phyloP scores from a whole-genome alignment of 2,113 vertebrate species.

The Agapornis roseicollis region DNA sequence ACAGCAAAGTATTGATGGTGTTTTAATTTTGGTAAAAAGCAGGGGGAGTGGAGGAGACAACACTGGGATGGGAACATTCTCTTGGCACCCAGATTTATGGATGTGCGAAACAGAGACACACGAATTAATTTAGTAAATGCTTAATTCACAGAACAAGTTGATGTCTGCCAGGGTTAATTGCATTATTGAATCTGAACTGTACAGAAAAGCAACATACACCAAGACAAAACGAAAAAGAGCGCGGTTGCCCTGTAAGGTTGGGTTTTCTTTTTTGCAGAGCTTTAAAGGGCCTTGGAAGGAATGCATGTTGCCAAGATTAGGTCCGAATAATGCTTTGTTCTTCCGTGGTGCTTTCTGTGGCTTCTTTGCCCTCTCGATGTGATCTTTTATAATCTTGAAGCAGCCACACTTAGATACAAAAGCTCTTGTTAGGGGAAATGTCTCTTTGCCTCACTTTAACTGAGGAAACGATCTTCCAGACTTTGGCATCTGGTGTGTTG shows the following conservation, averaged over 20 bases:
- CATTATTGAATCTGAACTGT: slow-evolving; percentile 7
- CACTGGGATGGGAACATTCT: not conserved
- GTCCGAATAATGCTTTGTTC: not conserved
- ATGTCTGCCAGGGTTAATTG: not conserved
- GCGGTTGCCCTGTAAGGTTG: not conserved
- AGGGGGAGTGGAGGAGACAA: not conserved
- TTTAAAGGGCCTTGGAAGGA: not conserved
- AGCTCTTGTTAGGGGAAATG: not conserved
- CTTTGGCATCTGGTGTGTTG: not conserved
- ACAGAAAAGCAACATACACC: not conserved
- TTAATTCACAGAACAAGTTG: not conserved
- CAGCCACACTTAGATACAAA: not conserved
- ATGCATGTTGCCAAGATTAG: not conserved
- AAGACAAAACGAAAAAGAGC: not conserved
- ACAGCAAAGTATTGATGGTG: not conserved
- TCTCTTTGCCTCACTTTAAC: not conserved
- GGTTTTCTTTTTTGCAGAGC: not conserved
- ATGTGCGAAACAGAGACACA: not conserved
- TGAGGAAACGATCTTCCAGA: not conserved
- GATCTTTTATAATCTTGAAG: not conserved
- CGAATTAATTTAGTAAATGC: not conserved
- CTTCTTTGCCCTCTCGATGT: not conserved
- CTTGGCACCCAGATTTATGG: not conserved
- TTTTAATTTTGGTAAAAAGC: not conserved
- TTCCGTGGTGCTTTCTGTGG: not conserved